Conservation (phyloP, 1,140 invertebrate species). For the Meteorus sp. region DNA sequence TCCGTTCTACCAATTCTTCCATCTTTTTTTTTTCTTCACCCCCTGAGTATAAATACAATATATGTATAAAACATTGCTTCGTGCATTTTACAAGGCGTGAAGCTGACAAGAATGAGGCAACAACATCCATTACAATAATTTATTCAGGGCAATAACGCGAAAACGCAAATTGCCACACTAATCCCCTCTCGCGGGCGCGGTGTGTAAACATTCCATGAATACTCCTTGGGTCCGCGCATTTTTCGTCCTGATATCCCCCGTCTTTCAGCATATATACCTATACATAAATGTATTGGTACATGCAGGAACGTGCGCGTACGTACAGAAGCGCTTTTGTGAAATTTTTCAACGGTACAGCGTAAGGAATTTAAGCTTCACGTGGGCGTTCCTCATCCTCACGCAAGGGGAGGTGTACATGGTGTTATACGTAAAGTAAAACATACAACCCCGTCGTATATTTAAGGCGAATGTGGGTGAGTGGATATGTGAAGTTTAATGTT, state of each 20-base stretch:
- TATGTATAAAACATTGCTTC: constrained; percentile 21
- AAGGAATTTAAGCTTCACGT: constrained; percentile 12
- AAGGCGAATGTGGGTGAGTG: constrained; percentile 8
- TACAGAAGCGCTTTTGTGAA: no score
- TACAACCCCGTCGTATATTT: constrained; percentile 9
- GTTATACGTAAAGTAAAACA: constrained; percentile 18
- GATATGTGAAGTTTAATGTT: constrained; percentile 24
- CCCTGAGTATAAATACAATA: neutral
- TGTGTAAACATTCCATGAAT: constrained; percentile 25
- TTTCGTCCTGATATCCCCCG: constrained; percentile 1
- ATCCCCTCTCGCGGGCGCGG: constrained; percentile 13
- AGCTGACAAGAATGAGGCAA: constrained; percentile 28
- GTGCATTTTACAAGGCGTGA: constrained; percentile 19
- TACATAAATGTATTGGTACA: no score
- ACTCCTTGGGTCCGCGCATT: constrained; percentile 5
- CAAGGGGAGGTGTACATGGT: no score
- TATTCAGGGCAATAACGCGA: constrained; percentile 27
- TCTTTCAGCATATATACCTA: neutral
- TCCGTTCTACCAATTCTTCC: neutral
- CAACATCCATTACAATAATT: constrained; percentile 29
- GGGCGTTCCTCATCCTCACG: no score
- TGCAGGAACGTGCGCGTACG: neutral
- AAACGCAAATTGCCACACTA: constrained; percentile 24
- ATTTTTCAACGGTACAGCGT: no score
- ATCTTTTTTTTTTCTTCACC: constrained; percentile 6